Evolutionary conservation across 1,140 invertebrate species (phyloP).

Genomic region (Anadara kagoshimensis): DNA sequence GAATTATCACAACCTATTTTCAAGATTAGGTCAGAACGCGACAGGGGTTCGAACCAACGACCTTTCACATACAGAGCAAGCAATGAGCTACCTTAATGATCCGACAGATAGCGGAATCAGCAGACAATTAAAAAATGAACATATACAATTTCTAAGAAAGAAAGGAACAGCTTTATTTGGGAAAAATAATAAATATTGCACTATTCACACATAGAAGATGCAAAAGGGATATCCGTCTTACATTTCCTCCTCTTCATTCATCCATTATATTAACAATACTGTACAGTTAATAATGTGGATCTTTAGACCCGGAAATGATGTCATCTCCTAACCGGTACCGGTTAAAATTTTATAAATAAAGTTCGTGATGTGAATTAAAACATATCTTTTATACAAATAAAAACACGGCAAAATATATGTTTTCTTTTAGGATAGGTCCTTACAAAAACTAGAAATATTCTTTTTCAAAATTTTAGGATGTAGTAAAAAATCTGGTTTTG

Average conservation of each 20-base stretch:
- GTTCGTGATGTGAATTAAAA: too few relatives aligned
- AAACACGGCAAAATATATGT: constrained; percentile 48
- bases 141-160: too few relatives aligned
- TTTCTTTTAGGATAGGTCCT: constrained; percentile 42
- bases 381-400: constrained; percentile 25
- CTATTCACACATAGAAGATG: constrained; percentile 49
- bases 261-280: constrained; percentile 21
- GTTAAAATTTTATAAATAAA: constrained; percentile 35
- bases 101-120: too few relatives aligned
- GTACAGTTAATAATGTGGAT: constrained; percentile 25
- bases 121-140: too few relatives aligned
- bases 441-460: constrained; percentile 35
- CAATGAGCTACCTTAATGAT: too few relatives aligned
- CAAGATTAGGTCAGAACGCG: too few relatives aligned
- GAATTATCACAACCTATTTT: too few relatives aligned
- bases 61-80: too few relatives aligned
- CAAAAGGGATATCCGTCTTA: constrained; percentile 55
- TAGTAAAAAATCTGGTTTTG: background rate
- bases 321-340: constrained; percentile 53
- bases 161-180: constrained; percentile 42
- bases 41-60: too few relatives aligned
- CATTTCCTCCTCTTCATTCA: constrained; percentile 43
- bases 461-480: background rate
- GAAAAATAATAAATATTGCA: constrained; percentile 57
- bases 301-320: constrained; percentile 38